Base-by-base conservation (phyloP, 1,140 invertebrate genomes). In the Araneus ventricosus region DNA sequence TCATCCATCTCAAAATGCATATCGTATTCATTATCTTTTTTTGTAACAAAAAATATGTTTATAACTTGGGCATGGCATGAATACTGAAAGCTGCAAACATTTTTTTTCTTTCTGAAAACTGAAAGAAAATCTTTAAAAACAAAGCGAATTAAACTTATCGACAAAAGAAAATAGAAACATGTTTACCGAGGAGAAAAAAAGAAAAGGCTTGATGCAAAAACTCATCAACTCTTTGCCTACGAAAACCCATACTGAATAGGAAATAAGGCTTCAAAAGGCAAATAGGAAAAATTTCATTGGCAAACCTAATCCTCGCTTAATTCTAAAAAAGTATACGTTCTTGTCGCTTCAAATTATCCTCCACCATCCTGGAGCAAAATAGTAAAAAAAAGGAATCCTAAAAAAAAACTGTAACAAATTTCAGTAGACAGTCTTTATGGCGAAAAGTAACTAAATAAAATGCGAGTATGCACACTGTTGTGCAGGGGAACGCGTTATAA, bases 401-500 rank as follows among this genome's bases (percentile, higher is more conserved):
- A 10, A 67, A 4, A 37, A 37, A 34, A 63, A 63, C 22, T 63
- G 5, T 63, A 63, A 63, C 59, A 63, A 63, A 63, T 63, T 63
- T 22, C 22, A 63, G n/a, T 27, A 79, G 41, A 24, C 80, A 52
- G 24, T 24, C 39, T 45, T 82, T 45, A 82, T 41, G 39, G 41
- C 80, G 39, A 82, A 82, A 79, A 52, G 45, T 79, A 34, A 30
- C n/a, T 79, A 79, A 82, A 82, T 82, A 41, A 27, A 24, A 27
- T 1, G 30, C 10, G 70, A 75, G 70, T 37, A 34, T 37, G 39
- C n/a, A 52, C 45, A 59, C 30, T 34, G 30, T 37, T 61, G 84
- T 37, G 52, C 27, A 30, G 22, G 84, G 24, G 84, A 61, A 61
- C 84, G 52, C 37, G 84, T 34, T 61, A 86, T 86, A 86, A 86